Evolutionary conservation across 2,797 vertebrate species (phyloP), one percentile per base, ranked within the genome.

Genomic region (Molossus alvarezi): DNA sequence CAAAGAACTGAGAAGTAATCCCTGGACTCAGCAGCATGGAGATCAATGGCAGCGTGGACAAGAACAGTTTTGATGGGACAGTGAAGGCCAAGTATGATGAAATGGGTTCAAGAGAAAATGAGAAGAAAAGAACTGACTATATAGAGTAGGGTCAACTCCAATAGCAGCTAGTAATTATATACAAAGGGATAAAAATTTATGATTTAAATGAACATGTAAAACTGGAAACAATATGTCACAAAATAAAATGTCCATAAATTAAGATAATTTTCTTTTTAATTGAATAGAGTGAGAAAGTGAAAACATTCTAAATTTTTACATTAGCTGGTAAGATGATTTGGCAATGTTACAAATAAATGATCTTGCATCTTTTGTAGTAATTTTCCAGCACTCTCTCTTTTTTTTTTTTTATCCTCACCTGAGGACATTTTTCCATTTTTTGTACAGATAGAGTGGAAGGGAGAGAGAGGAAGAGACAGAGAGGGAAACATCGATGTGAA

Each of bases 331-430:
- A 80, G 76, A 95, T 58, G 60, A 84, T 73, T 73, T 2, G 3
- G 11, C 57, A 84, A 21, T 41, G 17, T 67, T 73, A 73, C 25
- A 65, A 82, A 86, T 62, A 84, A 84, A 82, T n/a, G 3, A 58
- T 58, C n/a, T 80, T 64, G 13, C 14, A 88, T 71, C 23, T 85
- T 93, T 76, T 83, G 4, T 51, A 58, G 12, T 92, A 88, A 92
- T 23, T 93, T 51, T 88, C 53, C 91, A 76, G n/a, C 21, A 75
- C 64, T 85, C 9, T 95, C 2, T 64, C 48, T 90, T 84, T 85
- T n/a, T n/a, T n/a, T n/a, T n/a, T n/a, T n/a, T n/a, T n/a, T n/a
- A n/a, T n/a, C n/a, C n/a, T n/a, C n/a, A n/a, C n/a, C n/a, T n/a
- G n/a, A n/a, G n/a, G n/a, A n/a, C n/a, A n/a, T n/a, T n/a, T n/a